phyloP scores from a whole-genome alignment of 2,797 vertebrate species.

The Darevskia mixta region DNA sequence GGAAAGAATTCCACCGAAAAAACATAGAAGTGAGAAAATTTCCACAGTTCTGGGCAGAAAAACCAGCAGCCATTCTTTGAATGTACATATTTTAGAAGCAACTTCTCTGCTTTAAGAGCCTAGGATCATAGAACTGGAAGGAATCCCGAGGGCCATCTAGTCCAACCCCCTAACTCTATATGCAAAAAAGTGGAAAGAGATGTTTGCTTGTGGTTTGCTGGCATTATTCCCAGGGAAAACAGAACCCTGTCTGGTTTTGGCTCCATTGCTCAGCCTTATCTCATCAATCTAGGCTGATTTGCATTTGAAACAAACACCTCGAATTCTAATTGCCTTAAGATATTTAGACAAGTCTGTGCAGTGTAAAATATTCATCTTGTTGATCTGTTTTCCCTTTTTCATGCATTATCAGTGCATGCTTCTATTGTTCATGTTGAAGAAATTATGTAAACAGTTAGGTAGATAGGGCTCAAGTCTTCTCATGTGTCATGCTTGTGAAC shows the following conservation, averaged over 20 bases:
- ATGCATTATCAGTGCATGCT: background rate
- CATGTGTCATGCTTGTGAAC: background rate
- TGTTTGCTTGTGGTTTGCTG: background rate
- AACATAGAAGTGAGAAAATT: background rate
- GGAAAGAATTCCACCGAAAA: background rate
- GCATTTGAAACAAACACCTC: slow-evolving; percentile 17
- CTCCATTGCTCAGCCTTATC: background rate
- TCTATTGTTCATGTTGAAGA: slow-evolving; percentile 2
- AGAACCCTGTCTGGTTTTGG: background rate
- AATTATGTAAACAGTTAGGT: background rate
- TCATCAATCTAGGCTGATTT: background rate
- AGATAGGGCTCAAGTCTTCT: background rate
- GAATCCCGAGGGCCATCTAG: too few species aligned
- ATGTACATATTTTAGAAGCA: background rate
- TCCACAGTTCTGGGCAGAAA: background rate
- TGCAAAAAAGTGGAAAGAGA: background rate
- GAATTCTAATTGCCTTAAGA: slow-evolving; percentile 39
- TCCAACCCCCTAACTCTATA: background rate
- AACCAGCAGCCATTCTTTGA: background rate
- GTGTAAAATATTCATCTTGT: slow-evolving; percentile 39
- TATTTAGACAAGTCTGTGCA: slow-evolving; percentile 28
- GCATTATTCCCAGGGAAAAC: background rate
- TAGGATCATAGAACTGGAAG: too few species aligned
- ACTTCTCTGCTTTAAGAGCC: background rate
- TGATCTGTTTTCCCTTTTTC: slow-evolving; percentile 22